Base-by-base conservation (phyloP, 2,888 invertebrate genomes). In the Slavum lentiscoides region DNA sequence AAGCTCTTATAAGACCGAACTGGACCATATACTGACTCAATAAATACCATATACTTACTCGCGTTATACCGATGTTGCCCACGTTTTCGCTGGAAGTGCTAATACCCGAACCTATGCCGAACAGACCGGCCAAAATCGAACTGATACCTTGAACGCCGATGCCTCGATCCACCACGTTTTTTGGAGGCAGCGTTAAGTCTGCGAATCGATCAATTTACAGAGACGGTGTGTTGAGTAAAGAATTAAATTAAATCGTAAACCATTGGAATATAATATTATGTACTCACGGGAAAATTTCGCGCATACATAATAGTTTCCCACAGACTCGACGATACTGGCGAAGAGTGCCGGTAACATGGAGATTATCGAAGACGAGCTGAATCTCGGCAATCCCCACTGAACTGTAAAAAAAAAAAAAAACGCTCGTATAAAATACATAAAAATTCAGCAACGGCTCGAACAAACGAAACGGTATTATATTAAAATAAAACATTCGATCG, bases 361-460 rank as follows among this genome's bases (percentile, higher is more conserved):
- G 2, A 80, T 58, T n/a, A 69, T 69, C 1, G 74, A 59, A 8
- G 55, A 68, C 19, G 49, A 43, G 17, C 15, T 75, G 55, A 81
- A 82, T 49, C 58, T 61, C 1, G 83, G 83, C 62, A 70, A 19
- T 55, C 83, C 83, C 83, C 83, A 83, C 58, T 82, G 82, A 73
- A 83, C 83, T 83, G 74, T 30, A 75, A 58, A 58, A 67, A 43
- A 7, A 58, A 11, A 37, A 21, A 61, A 58, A 67, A 21, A 61
- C 55, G 5, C 30, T 30, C 55, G 55, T 55, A 55, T 19, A 19
- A 2, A 3, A 3, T 9, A 11, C 13, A 49, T 30, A 49, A 0
- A 3, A 13, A 55, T 55, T 55, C 8, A 23, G 58, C 30, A 61
- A 0, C 0, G 15, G 49, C 49, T 49, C 11, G 49, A 13, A 2